Conservation (phyloP, 2,797 vertebrate species). For the Liasis olivaceus region DNA sequence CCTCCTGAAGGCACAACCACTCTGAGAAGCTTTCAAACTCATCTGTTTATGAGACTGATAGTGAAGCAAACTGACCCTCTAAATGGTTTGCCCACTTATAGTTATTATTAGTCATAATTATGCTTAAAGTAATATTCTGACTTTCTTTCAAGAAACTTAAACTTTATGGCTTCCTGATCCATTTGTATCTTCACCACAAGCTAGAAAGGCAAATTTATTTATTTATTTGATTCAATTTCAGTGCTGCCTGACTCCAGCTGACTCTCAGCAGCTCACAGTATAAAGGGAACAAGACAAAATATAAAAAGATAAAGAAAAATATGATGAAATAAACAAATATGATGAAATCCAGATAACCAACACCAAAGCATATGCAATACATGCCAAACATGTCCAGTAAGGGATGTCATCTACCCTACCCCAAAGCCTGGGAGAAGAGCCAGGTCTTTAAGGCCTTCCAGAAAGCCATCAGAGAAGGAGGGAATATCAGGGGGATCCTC, state of each 20-base stretch:
- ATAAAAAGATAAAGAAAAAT: not conserved
- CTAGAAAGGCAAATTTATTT: not conserved
- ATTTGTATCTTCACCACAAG: not conserved
- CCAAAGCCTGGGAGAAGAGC: not conserved
- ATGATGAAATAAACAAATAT: not conserved
- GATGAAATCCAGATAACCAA: not conserved
- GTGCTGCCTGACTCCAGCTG: too few species aligned
- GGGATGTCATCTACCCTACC: not conserved
- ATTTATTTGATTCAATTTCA: not conserved
- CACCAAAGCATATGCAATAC: not conserved
- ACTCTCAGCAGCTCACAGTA: too few species aligned
- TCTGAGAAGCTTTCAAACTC: not conserved
- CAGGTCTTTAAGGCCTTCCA: too few species aligned
- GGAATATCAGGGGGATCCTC: too few species aligned
- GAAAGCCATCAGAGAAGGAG: too few species aligned
- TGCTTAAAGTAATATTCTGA: not conserved
- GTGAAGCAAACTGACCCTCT: not conserved
- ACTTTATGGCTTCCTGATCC: not conserved
- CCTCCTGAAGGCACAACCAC: not conserved
- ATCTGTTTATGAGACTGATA: not conserved
- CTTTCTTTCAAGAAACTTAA: not conserved
- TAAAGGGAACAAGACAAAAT: too few species aligned
- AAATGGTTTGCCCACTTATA: not conserved
- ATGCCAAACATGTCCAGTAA: not conserved
- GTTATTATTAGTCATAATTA: not conserved